A percentile compares a stretch with the other conserved stretches of the same genome.
These are phyloP conservation scores for Panurus biarmicus DNA, from an alignment of 2,113 vertebrate genomes.

Conservation along the genomic window DNA sequence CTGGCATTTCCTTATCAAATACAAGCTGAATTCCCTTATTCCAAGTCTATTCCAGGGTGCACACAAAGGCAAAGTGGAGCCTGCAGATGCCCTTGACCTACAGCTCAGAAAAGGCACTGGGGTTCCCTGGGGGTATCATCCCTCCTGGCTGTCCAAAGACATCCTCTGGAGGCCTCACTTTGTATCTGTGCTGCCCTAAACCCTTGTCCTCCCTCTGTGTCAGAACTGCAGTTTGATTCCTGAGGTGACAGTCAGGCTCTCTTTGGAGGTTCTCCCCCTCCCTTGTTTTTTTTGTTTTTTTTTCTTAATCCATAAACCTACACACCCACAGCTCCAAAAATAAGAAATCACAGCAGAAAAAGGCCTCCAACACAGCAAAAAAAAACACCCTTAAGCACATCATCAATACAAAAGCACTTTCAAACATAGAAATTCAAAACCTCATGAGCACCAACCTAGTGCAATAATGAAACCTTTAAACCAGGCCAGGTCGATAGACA, in stretches of 20 bases:
- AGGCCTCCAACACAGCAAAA: neutral
- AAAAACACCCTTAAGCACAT: neutral
- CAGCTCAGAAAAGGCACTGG: neutral
- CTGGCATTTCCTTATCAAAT: neutral
- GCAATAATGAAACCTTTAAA: neutral
- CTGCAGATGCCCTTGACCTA: neutral
- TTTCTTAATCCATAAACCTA: neutral
- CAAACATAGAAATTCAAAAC: neutral
- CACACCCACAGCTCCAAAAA: neutral
- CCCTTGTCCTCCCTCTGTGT: neutral
- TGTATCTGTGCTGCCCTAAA: neutral
- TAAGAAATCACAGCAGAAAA: neutral
- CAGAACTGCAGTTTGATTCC: neutral
- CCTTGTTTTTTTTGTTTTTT: neutral
- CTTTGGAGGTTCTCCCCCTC: neutral
- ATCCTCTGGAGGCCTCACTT: neutral
- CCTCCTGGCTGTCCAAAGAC: neutral
- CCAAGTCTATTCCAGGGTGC: neutral
- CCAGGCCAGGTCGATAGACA: neutral
- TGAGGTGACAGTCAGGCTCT: neutral
- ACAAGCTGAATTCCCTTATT: neutral
- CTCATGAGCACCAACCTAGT: neutral
- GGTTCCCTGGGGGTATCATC: too few relatives aligned
- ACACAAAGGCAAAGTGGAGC: rapidly evolving
- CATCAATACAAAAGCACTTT: neutral